Evolutionary conservation across 1,140 invertebrate genomes (phyloP).

Genomic region (Drosophila grimshawi): DNA sequence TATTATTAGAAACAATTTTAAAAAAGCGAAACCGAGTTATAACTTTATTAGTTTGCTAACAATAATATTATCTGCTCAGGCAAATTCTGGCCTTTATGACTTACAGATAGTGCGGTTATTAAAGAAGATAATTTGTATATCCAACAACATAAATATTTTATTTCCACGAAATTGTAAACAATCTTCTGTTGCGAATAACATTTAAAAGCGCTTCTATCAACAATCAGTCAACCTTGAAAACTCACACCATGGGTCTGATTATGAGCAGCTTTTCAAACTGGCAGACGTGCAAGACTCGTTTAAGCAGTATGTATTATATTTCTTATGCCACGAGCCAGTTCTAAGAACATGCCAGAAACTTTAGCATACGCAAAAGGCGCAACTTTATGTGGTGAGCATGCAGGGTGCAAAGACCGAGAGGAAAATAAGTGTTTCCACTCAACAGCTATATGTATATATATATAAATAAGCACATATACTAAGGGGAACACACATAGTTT

Average conservation of each 20-base stretch:
- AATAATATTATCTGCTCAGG: no score
- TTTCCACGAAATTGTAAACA: neutral
- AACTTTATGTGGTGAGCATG: constrained; percentile 30
- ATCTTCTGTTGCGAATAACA: neutral
- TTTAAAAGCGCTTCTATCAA: neutral
- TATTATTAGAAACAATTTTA: no score
- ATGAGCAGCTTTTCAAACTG: constrained; percentile 1
- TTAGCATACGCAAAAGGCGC: constrained; percentile 27
- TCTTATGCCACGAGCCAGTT: neutral
- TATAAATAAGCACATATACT: neutral
- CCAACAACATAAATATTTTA: neutral
- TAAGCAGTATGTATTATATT: constrained; percentile 17
- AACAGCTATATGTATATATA: neutral
- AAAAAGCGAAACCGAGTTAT: no score
- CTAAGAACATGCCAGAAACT: constrained; percentile 9
- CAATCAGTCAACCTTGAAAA: constrained; percentile 4
- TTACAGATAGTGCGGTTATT: no score
- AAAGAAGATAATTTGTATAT: neutral
- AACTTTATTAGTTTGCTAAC: no score
- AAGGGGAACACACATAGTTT: neutral
- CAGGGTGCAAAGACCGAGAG: constrained; percentile 2
- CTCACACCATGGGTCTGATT: neutral
- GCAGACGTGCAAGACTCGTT: constrained; percentile 8
- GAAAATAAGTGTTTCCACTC: constrained; percentile 14
- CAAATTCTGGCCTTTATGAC: no score